Percentiles rank a stretch among this genome's conserved stretches.
These are phyloP conservation scores for Heliopora coerulea DNA, from an alignment of 92 coral and sea anemone species.

Conservation along the genomic window DNA sequence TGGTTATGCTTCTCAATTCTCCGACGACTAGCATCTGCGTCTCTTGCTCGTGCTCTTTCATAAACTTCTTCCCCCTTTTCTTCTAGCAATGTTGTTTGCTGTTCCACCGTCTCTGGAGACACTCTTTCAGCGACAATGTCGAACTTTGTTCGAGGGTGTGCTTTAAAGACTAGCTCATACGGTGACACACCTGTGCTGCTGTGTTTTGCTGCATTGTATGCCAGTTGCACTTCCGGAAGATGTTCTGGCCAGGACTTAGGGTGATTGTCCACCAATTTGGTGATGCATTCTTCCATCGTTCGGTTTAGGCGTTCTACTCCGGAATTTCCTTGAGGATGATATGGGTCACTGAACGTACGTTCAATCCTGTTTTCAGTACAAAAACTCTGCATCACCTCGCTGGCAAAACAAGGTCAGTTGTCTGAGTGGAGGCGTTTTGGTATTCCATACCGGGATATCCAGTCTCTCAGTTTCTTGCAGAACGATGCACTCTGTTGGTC, in stretches of 20 bases:
- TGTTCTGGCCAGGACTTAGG: neutral
- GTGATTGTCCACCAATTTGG: neutral
- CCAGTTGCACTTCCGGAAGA: neutral
- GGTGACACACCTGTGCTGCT: neutral
- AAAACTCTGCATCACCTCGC: conserved; percentile 1
- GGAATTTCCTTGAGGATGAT: neutral
- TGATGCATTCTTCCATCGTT: neutral
- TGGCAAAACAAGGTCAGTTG: neutral
- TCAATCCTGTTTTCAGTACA: neutral
- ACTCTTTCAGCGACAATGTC: conserved; percentile 2
- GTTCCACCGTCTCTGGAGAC: neutral
- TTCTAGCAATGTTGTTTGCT: neutral
- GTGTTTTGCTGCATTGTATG: neutral
- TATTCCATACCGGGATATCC: conserved; percentile 1
- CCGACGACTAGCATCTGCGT: neutral
- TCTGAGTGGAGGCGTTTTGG: conserved; percentile 2
- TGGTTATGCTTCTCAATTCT: neutral
- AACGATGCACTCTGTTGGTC: neutral
- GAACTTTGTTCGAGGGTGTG: neutral
- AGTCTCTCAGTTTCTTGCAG: neutral
- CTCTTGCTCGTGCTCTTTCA: conserved; percentile 9
- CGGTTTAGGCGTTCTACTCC: conserved; percentile 1
- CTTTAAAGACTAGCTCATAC: neutral
- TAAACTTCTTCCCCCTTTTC: neutral
- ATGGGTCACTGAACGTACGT: neutral